phyloP scores from a whole-genome alignment of 1,140 invertebrate species.

The Sarcophaga peregrina region DNA sequence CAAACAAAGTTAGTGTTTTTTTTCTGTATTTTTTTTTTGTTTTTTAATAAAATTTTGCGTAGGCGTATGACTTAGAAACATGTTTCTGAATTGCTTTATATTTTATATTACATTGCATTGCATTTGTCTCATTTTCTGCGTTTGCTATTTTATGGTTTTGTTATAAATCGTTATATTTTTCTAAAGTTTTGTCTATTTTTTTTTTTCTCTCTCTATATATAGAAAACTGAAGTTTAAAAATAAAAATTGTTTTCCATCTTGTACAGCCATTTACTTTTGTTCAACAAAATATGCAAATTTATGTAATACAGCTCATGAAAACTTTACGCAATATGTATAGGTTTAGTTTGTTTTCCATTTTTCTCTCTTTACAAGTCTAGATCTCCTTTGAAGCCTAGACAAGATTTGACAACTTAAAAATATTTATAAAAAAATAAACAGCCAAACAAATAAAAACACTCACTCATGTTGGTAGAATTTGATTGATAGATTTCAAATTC shows the following conservation, averaged over 20 bases:
- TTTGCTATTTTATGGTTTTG: not conserved
- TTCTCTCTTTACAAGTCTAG: not conserved
- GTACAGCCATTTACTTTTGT: conserved; percentile 12
- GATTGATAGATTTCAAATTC: conserved; percentile 42
- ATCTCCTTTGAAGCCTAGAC: not conserved
- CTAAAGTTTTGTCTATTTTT: no score
- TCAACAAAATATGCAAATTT: conserved; percentile 41
- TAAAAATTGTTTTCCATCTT: not conserved
- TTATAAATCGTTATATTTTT: conserved; percentile 2
- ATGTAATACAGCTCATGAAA: conserved; percentile 27
- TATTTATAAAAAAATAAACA: not conserved
- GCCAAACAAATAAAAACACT: not conserved
- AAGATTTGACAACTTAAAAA: conserved; percentile 7
- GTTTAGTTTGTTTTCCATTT: not conserved
- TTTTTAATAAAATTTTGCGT: conserved; percentile 37
- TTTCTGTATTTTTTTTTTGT: not conserved
- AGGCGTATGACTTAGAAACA: conserved; percentile 27
- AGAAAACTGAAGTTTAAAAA: conserved; percentile 26
- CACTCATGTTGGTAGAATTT: conserved; percentile 10
- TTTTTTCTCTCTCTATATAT: not conserved
- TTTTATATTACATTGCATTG: not conserved
- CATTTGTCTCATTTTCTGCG: conserved; percentile 13
- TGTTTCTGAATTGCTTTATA: not conserved
- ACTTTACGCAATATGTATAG: conserved; percentile 34
- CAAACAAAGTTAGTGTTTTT: conserved; percentile 11